phyloP scores from a whole-genome alignment of 2,797 vertebrate species.

The Gastrophryne carolinensis region DNA sequence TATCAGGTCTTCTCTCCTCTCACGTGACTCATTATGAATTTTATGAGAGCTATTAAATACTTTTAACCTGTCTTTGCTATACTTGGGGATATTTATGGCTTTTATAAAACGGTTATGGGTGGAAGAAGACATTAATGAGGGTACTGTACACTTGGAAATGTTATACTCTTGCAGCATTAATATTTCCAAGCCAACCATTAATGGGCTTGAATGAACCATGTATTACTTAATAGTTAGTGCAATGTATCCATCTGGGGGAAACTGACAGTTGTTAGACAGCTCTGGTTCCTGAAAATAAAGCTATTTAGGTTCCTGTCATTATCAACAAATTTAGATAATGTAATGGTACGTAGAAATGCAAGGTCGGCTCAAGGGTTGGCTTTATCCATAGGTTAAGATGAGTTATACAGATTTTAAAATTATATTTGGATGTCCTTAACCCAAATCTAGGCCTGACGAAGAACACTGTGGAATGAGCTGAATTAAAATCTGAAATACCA shows the following conservation, averaged over 20 bases:
- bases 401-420: no score
- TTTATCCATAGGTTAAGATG: not conserved
- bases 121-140: slow-evolving; percentile 54
- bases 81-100: slow-evolving; percentile 62
- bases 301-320: slow-evolving; percentile 8
- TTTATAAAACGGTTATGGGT: slow-evolving; percentile 55
- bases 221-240: slow-evolving; percentile 49
- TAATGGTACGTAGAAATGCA: not conserved
- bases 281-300: slow-evolving; percentile 3
- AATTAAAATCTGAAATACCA: no score
- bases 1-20: slow-evolving; percentile 59
- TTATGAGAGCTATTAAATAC: slow-evolving; percentile 59
- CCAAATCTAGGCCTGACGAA: no score
- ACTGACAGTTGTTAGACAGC: slow-evolving; percentile 8
- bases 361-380: not conserved
- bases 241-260: slow-evolving; percentile 1
- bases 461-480: no score
- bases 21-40: slow-evolving; percentile 60
- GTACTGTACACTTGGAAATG: slow-evolving; percentile 46
- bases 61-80: slow-evolving; percentile 54
- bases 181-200: slow-evolving; percentile 38
- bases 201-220: slow-evolving; percentile 17
- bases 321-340: not conserved
- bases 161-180: slow-evolving; percentile 46
- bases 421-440: no score